Base-by-base conservation (phyloP, 2,113 vertebrate species). In the Chrysochloris asiatica region DNA sequence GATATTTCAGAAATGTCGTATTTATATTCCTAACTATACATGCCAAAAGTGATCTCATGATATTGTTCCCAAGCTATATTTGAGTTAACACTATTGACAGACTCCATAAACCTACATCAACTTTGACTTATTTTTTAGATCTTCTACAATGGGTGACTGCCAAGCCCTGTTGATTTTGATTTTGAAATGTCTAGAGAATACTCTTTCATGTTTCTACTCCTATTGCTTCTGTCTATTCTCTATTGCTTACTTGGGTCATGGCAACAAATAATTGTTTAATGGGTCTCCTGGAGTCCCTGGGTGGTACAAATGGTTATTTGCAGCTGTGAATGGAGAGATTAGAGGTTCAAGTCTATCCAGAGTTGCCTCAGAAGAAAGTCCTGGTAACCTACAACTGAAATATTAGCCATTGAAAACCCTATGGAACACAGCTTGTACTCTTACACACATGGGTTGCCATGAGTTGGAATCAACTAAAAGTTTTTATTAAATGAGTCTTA, bases 131-230 rank as follows among this genome's bases (percentile, higher is more conserved):
- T 22, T 80, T 76, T 67, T 67, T 36, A 28, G 26, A 61, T 83
- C 43, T 56, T 28, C 26, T 94, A 1, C 1, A 14, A 47, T 50
- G 41, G 79, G 0, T 3, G 43, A 63, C 45, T 61, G 50, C 59
- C 63, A 30, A 84, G 24, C 77, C 59, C n/a, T 81, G 0, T 33
- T 48, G 80, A 67, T 78, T 43, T 50, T 69, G 81, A 89, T 79
- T 79, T 89, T 81, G 85, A 89, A 84, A 33, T 41, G 19, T 69
- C 84, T 89, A 50, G 30, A 86, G 43, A 88, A 81, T 17, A 41
- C 1, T 36, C 33, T 50, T 12, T 83, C 8, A 3, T 6, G 22
- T 67, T 83, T 86, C 45, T 16, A 12, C 47, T 61, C 77, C 45
- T 83, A 26, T 59, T 73, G 84, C 52, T 47, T 36, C 36, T n/a